Conservation (phyloP, 2,888 invertebrate species). For the Tyria jacobaeae region DNA sequence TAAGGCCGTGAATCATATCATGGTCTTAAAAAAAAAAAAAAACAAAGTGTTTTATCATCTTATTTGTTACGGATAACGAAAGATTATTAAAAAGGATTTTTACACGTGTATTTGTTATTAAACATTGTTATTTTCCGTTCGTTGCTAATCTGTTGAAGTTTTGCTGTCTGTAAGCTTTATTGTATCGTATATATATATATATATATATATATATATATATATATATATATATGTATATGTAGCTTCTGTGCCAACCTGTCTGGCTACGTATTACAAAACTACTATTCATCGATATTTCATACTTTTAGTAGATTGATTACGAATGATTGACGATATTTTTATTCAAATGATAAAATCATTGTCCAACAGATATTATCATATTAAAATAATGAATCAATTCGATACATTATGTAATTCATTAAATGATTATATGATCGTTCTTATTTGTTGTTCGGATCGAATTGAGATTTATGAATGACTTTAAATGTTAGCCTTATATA, state of each 20-base stretch:
- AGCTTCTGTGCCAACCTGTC: not conserved
- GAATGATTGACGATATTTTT: constrained; percentile 46
- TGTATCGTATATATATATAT: no score
- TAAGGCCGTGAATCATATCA: constrained; percentile 64
- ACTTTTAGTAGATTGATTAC: constrained; percentile 44
- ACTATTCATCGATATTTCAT: constrained; percentile 4
- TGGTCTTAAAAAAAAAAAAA: constrained; percentile 49
- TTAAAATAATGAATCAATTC: constrained; percentile 53
- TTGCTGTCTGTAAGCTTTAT: no score
- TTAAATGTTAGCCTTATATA: constrained; percentile 25
- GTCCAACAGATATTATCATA: constrained; percentile 49
- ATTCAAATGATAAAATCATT: constrained; percentile 48
- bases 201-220: no score
- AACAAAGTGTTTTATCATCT: constrained; percentile 51
- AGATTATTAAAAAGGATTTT: constrained; percentile 54
- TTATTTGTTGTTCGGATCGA: constrained; percentile 45
- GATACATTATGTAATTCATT: constrained; percentile 47
- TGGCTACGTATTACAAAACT: not conserved
- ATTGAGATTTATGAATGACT: constrained; percentile 47
- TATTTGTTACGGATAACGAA: constrained; percentile 51
- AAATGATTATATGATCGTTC: constrained; percentile 44
- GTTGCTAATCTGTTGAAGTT: constrained; percentile 6
- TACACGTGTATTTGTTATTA: constrained; percentile 48
- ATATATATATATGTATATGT: no score
- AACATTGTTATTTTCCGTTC: constrained; percentile 29